These are phyloP conservation scores for Conus ventricosus DNA, from an alignment of 1,140 invertebrate genomes.

Conservation along the genomic window DNA sequence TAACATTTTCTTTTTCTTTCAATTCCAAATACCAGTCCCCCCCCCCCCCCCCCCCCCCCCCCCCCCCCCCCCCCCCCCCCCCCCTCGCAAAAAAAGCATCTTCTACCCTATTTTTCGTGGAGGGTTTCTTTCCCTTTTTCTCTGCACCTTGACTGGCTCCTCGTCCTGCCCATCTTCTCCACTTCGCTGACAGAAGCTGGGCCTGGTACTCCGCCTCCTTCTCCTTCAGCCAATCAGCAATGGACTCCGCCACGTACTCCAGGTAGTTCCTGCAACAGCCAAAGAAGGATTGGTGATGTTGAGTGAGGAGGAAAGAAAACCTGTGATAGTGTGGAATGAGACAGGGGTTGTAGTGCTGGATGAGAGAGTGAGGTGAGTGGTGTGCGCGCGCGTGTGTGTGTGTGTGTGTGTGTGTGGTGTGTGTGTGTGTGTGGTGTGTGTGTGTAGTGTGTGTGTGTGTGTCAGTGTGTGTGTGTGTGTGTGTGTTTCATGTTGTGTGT, in stretches of 20 bases:
- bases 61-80: no score
- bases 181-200: slow-evolving; percentile 65
- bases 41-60: no score
- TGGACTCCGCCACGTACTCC: slow-evolving; percentile 69
- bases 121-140: slow-evolving; percentile 56
- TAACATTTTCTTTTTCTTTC: no score
- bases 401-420: no score
- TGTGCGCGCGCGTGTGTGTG: no score
- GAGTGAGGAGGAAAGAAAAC: neutral
- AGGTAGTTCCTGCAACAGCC: slow-evolving; percentile 68
- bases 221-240: slow-evolving; percentile 70
- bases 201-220: slow-evolving; percentile 74
- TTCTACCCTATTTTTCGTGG: slow-evolving; percentile 48
- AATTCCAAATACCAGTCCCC: no score
- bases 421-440: no score
- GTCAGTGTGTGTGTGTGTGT: no score
- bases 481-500: no score
- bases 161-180: slow-evolving; percentile 66
- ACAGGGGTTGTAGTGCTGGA: neutral
- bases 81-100: neutral
- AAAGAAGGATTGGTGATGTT: neutral
- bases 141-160: slow-evolving; percentile 56
- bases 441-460: no score
- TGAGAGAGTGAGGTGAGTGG: neutral
- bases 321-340: neutral